Evolutionary conservation across 2,113 vertebrate genomes (phyloP).

Genomic region (Tricholaema leucomelas): DNA sequence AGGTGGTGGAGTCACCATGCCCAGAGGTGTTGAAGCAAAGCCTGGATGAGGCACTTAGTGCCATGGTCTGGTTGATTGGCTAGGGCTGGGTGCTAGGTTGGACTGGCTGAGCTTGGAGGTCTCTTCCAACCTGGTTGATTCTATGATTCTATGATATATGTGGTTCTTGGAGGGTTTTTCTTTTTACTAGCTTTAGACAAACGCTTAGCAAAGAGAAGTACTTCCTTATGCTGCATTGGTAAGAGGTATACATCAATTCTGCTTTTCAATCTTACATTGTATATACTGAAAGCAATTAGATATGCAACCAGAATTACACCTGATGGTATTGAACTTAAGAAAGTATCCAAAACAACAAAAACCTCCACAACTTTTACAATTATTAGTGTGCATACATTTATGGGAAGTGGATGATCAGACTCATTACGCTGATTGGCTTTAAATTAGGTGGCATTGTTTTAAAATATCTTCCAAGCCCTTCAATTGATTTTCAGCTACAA

Average conservation of each 20-base stretch:
- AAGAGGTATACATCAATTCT: not conserved
- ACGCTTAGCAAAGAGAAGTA: not conserved
- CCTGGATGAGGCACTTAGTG: too few species aligned
- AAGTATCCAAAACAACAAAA: fast-evolving
- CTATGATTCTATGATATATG: too few species aligned
- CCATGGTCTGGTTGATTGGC: too few species aligned
- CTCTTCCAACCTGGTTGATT: too few species aligned
- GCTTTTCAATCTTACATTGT: fast-evolving
- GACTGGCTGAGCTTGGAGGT: too few species aligned
- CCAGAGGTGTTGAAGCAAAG: too few species aligned
- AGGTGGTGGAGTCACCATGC: too few species aligned
- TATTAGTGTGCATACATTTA: not conserved
- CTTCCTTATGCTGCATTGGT: not conserved
- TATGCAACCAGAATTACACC: not conserved
- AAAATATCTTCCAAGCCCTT: not conserved
- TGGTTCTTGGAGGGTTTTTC: not conserved
- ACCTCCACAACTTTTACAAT: not conserved
- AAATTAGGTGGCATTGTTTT: not conserved
- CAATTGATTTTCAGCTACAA: not conserved
- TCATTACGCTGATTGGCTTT: not conserved
- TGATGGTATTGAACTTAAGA: not conserved
- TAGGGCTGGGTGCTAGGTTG: too few species aligned
- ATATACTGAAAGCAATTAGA: not conserved
- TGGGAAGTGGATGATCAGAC: not conserved
- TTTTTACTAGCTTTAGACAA: not conserved